These are phyloP conservation scores for Horisme vitalbata DNA, from an alignment of 2,888 invertebrate genomes.

Conservation along the genomic window DNA sequence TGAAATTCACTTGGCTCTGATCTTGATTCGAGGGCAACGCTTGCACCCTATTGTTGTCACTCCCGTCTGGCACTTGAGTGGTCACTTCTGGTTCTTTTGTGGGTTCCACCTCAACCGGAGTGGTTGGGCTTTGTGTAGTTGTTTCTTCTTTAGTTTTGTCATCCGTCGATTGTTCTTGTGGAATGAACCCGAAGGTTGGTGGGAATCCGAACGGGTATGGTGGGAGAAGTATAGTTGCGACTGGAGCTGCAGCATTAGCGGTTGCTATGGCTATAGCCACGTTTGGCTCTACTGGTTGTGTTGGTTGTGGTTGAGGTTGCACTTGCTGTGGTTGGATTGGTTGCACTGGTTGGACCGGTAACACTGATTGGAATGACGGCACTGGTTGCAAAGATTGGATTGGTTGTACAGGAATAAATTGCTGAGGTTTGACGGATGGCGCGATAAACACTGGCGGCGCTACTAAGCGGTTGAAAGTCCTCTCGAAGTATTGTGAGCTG, in stretches of 20 bases:
- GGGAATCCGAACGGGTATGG: constrained; percentile 74
- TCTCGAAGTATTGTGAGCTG: constrained; percentile 86
- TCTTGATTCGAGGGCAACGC: constrained; percentile 64
- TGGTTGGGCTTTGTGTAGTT: constrained; percentile 49
- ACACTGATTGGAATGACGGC: constrained; percentile 16
- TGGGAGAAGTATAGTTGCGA: constrained; percentile 69
- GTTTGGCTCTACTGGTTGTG: constrained; percentile 56
- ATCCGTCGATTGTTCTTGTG: constrained; percentile 50
- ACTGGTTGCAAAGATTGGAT: constrained; percentile 36
- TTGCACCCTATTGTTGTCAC: constrained; percentile 64
- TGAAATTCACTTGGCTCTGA: constrained; percentile 49
- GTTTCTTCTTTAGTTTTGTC: constrained; percentile 57
- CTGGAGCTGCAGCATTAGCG: constrained; percentile 71
- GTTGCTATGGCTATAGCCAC: constrained; percentile 72
- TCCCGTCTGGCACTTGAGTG: constrained; percentile 59
- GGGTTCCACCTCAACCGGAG: constrained; percentile 46
- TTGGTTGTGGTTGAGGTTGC: constrained; percentile 36
- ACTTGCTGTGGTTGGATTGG: constrained; percentile 31
- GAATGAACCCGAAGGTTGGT: constrained; percentile 58
- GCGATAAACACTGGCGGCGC: constrained; percentile 42
- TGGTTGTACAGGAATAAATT: constrained; percentile 20
- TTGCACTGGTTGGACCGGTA: constrained; percentile 35
- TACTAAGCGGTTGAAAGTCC: constrained; percentile 83
- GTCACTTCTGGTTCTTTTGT: constrained; percentile 53
- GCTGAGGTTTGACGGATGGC: constrained; percentile 23